phyloP scores from a whole-genome alignment of 2,888 invertebrate species.

The Sturmia bella region DNA sequence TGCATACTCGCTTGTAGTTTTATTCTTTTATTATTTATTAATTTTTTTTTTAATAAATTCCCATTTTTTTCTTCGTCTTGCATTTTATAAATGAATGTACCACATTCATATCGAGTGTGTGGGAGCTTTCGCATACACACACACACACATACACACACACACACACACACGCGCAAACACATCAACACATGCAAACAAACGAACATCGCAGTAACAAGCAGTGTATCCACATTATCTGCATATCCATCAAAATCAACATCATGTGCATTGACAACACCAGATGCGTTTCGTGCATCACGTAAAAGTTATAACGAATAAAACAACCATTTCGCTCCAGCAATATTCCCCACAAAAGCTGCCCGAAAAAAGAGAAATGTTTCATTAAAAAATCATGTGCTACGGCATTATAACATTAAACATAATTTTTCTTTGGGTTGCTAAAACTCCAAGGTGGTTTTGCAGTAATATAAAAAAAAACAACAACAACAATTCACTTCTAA shows the following conservation, averaged over 20 bases:
- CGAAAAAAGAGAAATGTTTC: constrained; percentile 24
- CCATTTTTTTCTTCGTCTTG: constrained; percentile 35
- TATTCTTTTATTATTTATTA: neutral
- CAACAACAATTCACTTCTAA: too few species aligned
- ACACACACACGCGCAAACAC: neutral
- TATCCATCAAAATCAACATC: constrained; percentile 67
- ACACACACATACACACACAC: neutral
- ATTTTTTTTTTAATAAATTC: constrained; percentile 1
- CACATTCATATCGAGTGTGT: constrained; percentile 27
- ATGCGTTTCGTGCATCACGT: constrained; percentile 65
- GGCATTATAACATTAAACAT: constrained; percentile 39
- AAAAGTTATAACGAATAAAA: constrained; percentile 47
- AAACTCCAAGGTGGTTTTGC: constrained; percentile 5
- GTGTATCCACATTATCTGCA: constrained; percentile 57
- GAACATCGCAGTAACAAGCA: neutral
- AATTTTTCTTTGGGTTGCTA: neutral
- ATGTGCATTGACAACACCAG: constrained; percentile 67
- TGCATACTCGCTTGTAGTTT: constrained; percentile 28
- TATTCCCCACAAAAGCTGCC: neutral
- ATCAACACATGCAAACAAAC: neutral
- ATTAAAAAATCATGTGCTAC: constrained; percentile 30
- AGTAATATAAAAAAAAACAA: neutral
- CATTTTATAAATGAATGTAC: constrained; percentile 41
- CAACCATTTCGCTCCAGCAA: neutral
- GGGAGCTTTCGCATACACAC: neutral